Evolutionary conservation across 2,888 invertebrate species (phyloP).

Genomic region (Anticlea derivata): DNA sequence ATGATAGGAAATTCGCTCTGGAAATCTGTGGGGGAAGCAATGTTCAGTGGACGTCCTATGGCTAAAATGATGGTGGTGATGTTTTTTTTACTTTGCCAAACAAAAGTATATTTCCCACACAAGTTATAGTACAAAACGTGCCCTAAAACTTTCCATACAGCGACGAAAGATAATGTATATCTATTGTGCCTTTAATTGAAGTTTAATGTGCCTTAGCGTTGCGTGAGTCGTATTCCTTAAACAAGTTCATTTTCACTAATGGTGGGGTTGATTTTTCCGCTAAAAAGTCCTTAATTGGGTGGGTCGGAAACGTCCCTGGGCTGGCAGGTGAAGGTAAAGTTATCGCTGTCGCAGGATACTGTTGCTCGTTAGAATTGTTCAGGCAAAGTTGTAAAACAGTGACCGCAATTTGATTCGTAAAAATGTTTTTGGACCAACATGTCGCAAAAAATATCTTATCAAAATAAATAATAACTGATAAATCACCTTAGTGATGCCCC

Average conservation of each 20-base stretch:
- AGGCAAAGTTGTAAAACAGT: constrained; percentile 19
- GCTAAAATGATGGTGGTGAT: too few species aligned
- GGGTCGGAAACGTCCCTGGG: constrained; percentile 16
- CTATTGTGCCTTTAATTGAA: constrained; percentile 13
- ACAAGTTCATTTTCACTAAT: constrained; percentile 27
- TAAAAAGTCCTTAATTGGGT: constrained; percentile 30
- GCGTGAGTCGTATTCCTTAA: constrained; percentile 21
- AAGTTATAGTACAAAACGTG: too few species aligned
- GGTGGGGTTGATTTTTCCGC: constrained; percentile 21
- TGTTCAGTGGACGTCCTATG: too few species aligned
- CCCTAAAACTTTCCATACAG: background rate
- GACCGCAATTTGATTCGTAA: constrained; percentile 19
- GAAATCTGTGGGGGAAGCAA: too few species aligned
- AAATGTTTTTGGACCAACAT: constrained; percentile 6
- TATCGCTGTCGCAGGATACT: constrained; percentile 22
- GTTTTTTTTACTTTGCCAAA: too few species aligned
- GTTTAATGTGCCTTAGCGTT: constrained; percentile 16
- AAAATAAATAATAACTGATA: too few species aligned
- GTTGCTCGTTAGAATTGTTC: constrained; percentile 25
- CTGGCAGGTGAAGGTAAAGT: constrained; percentile 25
- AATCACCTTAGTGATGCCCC: too few species aligned
- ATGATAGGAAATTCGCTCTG: too few species aligned
- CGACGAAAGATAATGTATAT: background rate
- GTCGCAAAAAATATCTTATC: background rate
- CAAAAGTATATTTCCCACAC: too few species aligned